These are phyloP conservation scores for Myiozetetes cayanensis DNA, from an alignment of 2,113 vertebrate species.

Conservation along the genomic window DNA sequence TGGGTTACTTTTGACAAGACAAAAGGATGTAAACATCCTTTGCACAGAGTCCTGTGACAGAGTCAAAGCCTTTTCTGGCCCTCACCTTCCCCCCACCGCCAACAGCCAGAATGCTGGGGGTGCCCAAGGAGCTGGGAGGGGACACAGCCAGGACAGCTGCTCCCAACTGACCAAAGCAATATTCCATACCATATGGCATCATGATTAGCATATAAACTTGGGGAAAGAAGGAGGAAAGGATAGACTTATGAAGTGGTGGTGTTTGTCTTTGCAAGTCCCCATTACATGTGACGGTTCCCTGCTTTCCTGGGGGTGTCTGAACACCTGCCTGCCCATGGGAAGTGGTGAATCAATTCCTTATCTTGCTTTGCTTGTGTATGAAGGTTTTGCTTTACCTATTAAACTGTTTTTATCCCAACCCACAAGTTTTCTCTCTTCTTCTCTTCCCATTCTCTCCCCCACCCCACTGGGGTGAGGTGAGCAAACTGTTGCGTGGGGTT, in stretches of 20 bases:
- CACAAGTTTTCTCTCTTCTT: neutral
- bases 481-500: neutral
- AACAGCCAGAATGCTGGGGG: rapidly evolving
- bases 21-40: neutral
- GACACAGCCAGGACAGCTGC: neutral
- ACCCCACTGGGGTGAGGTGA: neutral
- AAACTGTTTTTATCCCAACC: neutral
- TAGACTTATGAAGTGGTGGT: neutral
- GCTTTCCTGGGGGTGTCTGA: neutral
- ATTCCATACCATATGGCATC: neutral
- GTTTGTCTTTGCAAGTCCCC: neutral
- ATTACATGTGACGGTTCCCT: neutral
- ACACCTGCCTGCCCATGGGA: neutral
- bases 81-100: neutral
- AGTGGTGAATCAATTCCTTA: neutral
- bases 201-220: rapidly evolving
- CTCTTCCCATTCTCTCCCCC: neutral
- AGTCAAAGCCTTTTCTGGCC: neutral
- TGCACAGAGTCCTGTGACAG: neutral
- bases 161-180: neutral
- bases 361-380: neutral
- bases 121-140: neutral
- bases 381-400: neutral
- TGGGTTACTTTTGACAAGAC: neutral
- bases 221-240: neutral